Conservation (phyloP, 1,140 invertebrate species). For the Conus ventricosus region DNA sequence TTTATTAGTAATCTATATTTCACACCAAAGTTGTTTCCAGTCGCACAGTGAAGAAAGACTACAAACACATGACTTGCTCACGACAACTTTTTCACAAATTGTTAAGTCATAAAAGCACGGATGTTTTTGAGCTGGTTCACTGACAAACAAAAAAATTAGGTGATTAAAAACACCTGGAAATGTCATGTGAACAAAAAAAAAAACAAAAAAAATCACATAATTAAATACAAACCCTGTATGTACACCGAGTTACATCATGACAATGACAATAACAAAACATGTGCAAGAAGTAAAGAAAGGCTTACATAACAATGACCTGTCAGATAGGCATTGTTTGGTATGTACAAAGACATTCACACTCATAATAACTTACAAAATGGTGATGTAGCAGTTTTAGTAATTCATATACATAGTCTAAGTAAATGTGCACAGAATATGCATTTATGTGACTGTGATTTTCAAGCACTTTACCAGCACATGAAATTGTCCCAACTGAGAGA, state of each 20-base stretch:
- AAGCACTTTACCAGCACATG: too few species aligned
- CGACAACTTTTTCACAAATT: neutral
- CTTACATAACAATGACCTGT: neutral
- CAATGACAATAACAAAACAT: neutral
- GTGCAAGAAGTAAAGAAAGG: neutral
- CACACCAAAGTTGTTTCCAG: neutral
- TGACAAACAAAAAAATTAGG: neutral
- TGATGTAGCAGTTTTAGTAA: too few species aligned
- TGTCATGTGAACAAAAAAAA: neutral
- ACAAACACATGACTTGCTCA: neutral
- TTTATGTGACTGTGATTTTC: too few species aligned
- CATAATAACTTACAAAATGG: too few species aligned
- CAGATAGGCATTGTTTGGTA: neutral
- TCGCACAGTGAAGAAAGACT: neutral
- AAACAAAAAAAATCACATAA: too few species aligned
- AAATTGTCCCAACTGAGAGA: too few species aligned
- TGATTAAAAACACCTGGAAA: neutral
- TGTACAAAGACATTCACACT: neutral
- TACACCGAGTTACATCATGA: neutral
- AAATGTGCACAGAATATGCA: too few species aligned
- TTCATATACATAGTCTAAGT: too few species aligned
- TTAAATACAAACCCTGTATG: neutral
- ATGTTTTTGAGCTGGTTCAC: neutral
- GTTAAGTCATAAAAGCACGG: neutral
- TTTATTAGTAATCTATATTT: neutral